Conservation (phyloP, 2,888 invertebrate genomes). For the Ptilodon capucinus region DNA sequence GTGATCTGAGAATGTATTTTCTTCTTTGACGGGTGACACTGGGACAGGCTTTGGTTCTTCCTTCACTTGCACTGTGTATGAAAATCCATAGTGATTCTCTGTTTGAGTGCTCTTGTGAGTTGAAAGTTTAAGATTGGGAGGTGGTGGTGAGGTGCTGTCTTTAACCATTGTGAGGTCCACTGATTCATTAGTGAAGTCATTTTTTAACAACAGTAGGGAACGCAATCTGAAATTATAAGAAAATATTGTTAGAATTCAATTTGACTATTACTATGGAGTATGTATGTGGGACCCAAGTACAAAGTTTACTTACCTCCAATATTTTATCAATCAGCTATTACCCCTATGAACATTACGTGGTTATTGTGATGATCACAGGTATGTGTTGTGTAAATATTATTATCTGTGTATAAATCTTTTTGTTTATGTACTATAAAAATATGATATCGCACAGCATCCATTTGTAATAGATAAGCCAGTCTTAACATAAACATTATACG, state of each 20-base stretch:
- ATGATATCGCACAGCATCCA: background rate
- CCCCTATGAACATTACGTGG: no score
- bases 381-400: background rate
- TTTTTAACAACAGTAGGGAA: conserved; percentile 34
- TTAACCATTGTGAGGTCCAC: conserved; percentile 56
- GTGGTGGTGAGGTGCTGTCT: conserved; percentile 33
- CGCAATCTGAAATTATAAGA: conserved; percentile 48
- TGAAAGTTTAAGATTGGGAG: background rate
- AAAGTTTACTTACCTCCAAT: no score
- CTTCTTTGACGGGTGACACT: conserved; percentile 48
- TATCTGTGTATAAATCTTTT: no score
- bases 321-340: no score
- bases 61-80: conserved; percentile 40
- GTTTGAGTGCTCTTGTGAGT: conserved; percentile 61
- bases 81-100: conserved; percentile 22
- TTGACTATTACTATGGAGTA: no score
- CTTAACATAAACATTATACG: background rate
- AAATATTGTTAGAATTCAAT: background rate
- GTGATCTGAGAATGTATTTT: conserved; percentile 34
- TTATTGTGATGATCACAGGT: no score
- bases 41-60: conserved; percentile 44
- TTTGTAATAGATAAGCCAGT: no score
- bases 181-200: conserved; percentile 31
- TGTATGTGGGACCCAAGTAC: no score
- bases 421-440: no score